Evolutionary conservation across 2,888 invertebrate species (phyloP), one percentile per base, ranked within the genome.

Genomic region (Lamellibrachia columna): DNA sequence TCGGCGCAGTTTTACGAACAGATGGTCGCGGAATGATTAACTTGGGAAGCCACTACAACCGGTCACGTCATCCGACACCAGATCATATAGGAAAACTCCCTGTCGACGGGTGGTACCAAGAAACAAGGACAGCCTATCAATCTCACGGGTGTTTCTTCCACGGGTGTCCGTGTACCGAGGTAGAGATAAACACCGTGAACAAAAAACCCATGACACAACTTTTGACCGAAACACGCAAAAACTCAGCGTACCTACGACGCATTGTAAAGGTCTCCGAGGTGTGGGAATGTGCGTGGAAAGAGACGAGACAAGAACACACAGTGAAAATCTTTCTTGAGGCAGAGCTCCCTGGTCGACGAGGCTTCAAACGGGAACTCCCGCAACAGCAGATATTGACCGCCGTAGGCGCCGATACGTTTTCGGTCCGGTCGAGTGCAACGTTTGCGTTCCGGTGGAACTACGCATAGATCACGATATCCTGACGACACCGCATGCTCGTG

Each of bases 81-180:
- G 28, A 7, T 92, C 40, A 60, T 15, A n/a, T 91, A 53, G 53
- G 55, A 6, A 52, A 52, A 22, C 53, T 7, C 53, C 53, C 11
- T 11, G 53, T 53, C 11, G 91, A 91, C 22, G 91, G 53, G 0
- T 91, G 40, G 28, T 52, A n/a, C n/a, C 9, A 9, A n/a, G 53
- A 91, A n/a, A 91, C 53, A 11, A 91, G 22, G 9, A 90, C 28
- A 11, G 28, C 28, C 8, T 92, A 92, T n/a, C 93, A 94, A 52
- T 94, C 93, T 92, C 93, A 93, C 40, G 93, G 94, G 3, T 94
- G 94, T 75, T 93, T 93, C n/a, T 91, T 60, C 52, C 94, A 93
- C 55, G 93, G 93, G 2, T 92, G 93, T 53, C 40, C 52, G 3
- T 91, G 91, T n/a, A 93, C 53, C 55, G 60, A 90, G 28, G n/a